Evolutionary conservation across 2,888 invertebrate species (phyloP).

Genomic region (Leptinotarsa juncta): DNA sequence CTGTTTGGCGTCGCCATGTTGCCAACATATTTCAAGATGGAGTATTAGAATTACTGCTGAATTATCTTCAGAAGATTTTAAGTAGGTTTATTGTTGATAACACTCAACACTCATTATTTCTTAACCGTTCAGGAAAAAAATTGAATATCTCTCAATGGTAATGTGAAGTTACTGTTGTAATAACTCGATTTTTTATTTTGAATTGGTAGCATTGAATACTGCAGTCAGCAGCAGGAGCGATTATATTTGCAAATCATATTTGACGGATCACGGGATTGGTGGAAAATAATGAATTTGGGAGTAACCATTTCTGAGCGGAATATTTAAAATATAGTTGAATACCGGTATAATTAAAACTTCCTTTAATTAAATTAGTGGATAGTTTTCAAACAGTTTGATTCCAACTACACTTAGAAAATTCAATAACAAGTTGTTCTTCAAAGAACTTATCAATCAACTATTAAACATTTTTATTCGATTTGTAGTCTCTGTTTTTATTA

Average conservation of each 20-base stretch:
- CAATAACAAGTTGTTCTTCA: too few relatives aligned
- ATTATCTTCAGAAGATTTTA: slow-evolving; percentile 3
- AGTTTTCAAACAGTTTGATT: too few relatives aligned
- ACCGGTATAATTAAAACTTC: not conserved
- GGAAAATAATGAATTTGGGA: not conserved
- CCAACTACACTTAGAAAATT: too few relatives aligned
- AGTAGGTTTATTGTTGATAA: not conserved
- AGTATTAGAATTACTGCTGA: slow-evolving; percentile 18
- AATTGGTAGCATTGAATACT: slow-evolving; percentile 22
- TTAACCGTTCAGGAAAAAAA: not conserved
- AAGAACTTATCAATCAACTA: too few relatives aligned
- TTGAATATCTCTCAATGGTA: not conserved
- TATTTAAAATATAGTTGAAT: not conserved
- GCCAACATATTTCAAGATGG: slow-evolving; percentile 55
- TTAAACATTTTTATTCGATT: too few relatives aligned
- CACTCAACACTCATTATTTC: not conserved
- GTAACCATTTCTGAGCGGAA: not conserved
- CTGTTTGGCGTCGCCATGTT: slow-evolving; percentile 63
- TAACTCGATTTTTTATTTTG: slow-evolving; percentile 11
- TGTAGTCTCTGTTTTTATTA: too few relatives aligned
- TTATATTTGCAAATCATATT: not conserved
- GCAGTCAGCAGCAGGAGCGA: not conserved
- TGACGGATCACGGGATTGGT: slow-evolving; percentile 2
- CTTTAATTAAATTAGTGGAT: too few relatives aligned
- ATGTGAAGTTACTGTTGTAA: not conserved